Percentiles rank a stretch among this genome's conserved stretches.
These are phyloP conservation scores for Tetanocera ferruginea DNA, from an alignment of 2,888 invertebrate species.

Conservation along the genomic window DNA sequence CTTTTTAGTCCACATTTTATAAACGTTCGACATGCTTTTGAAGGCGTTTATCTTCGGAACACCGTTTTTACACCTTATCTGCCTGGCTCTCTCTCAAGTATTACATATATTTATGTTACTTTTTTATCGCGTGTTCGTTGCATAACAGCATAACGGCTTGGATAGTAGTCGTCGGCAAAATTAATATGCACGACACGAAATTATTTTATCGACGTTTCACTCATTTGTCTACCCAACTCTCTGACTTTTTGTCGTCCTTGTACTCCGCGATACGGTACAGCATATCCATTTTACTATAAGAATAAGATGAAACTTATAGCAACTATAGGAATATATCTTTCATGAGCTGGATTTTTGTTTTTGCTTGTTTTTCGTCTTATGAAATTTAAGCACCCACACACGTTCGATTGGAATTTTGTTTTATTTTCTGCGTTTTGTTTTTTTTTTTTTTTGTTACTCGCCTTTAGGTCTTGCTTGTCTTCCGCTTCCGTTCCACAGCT, in stretches of 20 bases:
- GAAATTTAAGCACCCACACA: not conserved
- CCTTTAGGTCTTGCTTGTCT: not conserved
- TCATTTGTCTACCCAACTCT: constrained; percentile 20
- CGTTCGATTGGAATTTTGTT: not conserved
- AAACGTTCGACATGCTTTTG: not conserved
- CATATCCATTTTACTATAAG: not conserved
- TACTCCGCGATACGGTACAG: not conserved
- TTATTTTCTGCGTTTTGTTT: not conserved
- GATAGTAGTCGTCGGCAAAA: not conserved
- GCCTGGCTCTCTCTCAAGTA: not conserved
- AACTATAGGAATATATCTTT: not conserved
- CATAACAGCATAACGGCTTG: too few relatives aligned
- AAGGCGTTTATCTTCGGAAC: not conserved
- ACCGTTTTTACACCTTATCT: not conserved
- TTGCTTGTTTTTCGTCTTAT: not conserved
- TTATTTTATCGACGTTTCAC: constrained; percentile 33
- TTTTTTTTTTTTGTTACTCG: not conserved
- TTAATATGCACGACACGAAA: constrained; percentile 35
- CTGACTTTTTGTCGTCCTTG: not conserved
- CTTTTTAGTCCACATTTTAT: not conserved
- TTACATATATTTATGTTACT: not conserved
- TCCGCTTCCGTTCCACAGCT: not conserved
- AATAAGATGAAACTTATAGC: not conserved
- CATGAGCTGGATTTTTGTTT: too few relatives aligned
- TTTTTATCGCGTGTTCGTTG: not conserved